Percentiles rank a stretch among this genome's conserved stretches.
Evolutionary conservation across 2,888 invertebrate species (phyloP).

Genomic region (Ophraella communa): DNA sequence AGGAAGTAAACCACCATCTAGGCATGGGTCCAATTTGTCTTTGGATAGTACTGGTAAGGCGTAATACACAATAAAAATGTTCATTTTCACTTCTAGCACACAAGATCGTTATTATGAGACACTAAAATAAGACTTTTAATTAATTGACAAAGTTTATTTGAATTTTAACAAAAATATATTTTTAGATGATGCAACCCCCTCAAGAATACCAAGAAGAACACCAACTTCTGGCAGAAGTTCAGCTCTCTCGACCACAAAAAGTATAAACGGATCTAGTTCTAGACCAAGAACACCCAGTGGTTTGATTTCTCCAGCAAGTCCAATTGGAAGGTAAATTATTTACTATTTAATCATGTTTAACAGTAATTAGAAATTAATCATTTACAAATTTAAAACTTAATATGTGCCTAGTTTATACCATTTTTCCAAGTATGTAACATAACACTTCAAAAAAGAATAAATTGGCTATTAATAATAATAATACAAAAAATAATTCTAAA

Average conservation of each 20-base stretch:
- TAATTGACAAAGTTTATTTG: too few species aligned
- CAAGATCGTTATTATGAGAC: too few species aligned
- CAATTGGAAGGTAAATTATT: slow-evolving; percentile 70
- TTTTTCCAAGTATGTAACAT: too few species aligned
- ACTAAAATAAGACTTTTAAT: too few species aligned
- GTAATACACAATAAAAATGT: not conserved
- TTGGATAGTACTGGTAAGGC: slow-evolving; percentile 82
- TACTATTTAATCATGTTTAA: slow-evolving; percentile 3
- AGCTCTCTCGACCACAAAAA: slow-evolving; percentile 62
- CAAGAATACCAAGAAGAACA: slow-evolving; percentile 81
- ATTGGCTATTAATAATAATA: too few species aligned
- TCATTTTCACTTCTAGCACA: too few species aligned
- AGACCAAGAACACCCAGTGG: slow-evolving; percentile 84
- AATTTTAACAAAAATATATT: too few species aligned
- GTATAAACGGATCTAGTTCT: slow-evolving; percentile 59
- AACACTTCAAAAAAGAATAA: too few species aligned
- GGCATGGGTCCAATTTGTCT: slow-evolving; percentile 91
- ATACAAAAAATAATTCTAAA: too few species aligned
- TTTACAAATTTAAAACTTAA: not conserved
- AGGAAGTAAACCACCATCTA: slow-evolving; percentile 90
- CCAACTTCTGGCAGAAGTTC: slow-evolving; percentile 66
- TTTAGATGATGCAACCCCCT: slow-evolving; percentile 78
- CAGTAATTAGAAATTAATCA: not conserved
- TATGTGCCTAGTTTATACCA: not conserved
- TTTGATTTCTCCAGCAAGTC: slow-evolving; percentile 74